Conservation (phyloP, 1,140 invertebrate species). For the Drosophila grimshawi region DNA sequence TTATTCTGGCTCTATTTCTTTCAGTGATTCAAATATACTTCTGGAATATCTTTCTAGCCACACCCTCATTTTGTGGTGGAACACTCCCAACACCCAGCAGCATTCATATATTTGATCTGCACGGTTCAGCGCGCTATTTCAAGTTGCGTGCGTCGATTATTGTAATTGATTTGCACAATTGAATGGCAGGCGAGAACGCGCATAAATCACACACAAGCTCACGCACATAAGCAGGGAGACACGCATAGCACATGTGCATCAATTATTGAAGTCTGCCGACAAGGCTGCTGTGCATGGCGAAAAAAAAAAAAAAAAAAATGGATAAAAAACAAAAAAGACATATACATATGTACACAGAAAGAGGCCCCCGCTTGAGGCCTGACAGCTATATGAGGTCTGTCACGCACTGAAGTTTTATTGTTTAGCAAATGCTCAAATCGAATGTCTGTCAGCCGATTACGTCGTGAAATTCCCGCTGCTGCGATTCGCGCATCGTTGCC, state of each 20-base stretch:
- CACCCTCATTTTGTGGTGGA: not conserved
- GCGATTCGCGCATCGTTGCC: conserved; percentile 74
- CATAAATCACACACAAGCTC: conserved; percentile 62
- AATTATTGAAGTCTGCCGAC: conserved; percentile 69
- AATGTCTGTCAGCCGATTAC: conserved; percentile 66
- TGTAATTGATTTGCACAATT: conserved; percentile 81
- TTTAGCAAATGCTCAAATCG: conserved; percentile 51
- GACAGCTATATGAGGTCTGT: conserved; percentile 14
- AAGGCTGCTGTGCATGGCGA: conserved; percentile 49
- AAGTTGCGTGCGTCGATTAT: conserved; percentile 74
- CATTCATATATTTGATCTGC: conserved; percentile 25
- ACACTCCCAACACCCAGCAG: not conserved
- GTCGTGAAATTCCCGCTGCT: conserved; percentile 51
- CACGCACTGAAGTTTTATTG: conserved; percentile 57
- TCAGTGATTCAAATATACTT: too few relatives aligned
- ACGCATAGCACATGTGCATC: conserved; percentile 62
- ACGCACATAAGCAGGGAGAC: not conserved
- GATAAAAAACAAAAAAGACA: conserved; percentile 11
- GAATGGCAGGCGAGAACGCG: conserved; percentile 71
- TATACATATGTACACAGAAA: conserved; percentile 1
- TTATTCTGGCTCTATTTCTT: too few relatives aligned
- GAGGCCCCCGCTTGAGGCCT: not conserved
- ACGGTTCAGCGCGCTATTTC: conserved; percentile 37
- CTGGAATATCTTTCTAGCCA: too few relatives aligned
- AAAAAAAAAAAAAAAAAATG: conserved; percentile 39